phyloP scores from a whole-genome alignment of 2,797 vertebrate genomes.

The Melanotaenia maccullochi region DNA sequence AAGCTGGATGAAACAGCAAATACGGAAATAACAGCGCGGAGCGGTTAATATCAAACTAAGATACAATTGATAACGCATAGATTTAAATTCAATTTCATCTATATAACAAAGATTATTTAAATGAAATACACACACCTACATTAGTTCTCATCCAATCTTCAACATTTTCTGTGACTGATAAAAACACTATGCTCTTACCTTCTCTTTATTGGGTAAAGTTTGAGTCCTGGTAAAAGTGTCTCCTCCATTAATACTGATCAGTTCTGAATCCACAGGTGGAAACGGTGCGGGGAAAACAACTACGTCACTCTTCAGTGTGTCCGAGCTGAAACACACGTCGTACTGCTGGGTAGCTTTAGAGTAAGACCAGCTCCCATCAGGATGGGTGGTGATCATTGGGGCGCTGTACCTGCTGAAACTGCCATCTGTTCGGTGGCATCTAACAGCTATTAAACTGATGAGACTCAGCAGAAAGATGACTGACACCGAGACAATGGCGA shows the following conservation, averaged over 20 bases:
- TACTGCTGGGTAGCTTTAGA: constrained; percentile 44
- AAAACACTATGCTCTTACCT: constrained; percentile 51
- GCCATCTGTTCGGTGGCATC: no score
- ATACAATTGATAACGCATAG: no score
- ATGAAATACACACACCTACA: background rate
- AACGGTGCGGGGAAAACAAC: constrained; percentile 4
- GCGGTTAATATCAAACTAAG: no score
- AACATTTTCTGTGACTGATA: background rate
- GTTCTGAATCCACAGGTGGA: constrained; percentile 41
- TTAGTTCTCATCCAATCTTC: fast-evolving
- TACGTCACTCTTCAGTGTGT: constrained; percentile 40
- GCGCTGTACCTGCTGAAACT: no score
- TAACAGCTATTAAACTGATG: no score
- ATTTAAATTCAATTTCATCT: no score
- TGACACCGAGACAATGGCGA: constrained; percentile 26
- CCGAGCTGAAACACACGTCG: constrained; percentile 73
- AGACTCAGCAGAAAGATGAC: constrained; percentile 34
- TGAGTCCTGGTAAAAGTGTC: constrained; percentile 52
- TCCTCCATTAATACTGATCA: constrained; percentile 56
- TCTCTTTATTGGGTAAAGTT: constrained; percentile 39
- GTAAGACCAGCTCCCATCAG: constrained; percentile 26
- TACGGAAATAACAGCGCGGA: no score
- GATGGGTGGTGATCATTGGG: constrained; percentile 37
- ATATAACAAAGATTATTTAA: background rate
- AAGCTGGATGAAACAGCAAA: no score